Evolutionary conservation across 2,797 vertebrate genomes (phyloP), one percentile per base, ranked within the genome.

Genomic region (Tragopan temminckii): DNA sequence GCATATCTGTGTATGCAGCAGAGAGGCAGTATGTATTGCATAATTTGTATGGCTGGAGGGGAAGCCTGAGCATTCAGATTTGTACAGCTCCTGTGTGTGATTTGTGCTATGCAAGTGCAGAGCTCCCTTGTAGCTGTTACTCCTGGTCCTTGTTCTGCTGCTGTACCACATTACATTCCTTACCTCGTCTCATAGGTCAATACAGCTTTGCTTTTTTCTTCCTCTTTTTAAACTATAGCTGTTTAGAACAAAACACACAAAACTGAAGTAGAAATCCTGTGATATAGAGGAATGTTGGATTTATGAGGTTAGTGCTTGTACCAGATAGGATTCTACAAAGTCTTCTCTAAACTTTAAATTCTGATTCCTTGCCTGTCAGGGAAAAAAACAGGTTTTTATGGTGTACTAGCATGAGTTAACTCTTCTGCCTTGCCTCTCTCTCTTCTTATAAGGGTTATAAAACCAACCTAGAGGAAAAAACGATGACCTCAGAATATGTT

Each of bases 1-100:
- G 92, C 78, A 45, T 45, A 8, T 94, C 80, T 77, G 50, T 85
- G 92, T 84, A 50, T 74, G 71, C 90, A 86, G 86, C 80, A 70
- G 52, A 67, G 78, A 90, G 57, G 68, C 86, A 92, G 64, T 59
- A 23, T 14, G 2, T 6, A 48, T 94, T 94, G 83, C 7, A 0
- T 91, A 87, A 89, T 74, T 70, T 83, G 46, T 81, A 36, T 94
- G 88, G 40, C 92, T 93, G 55, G 78, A 93, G 81, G 64, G 70
- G 77, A 94, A 85, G 68, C 57, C 48, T 48, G 48, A 85, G 23
- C 8, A 6, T 70, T 42, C 50, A 53, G 35, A 61, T 35, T 77
- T 82, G 57, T 58, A 15, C 36, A 61, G 81, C 79, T 93, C 75
- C 61, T 80, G 52, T 70, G 50, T 33, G 0, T 53, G 55, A 43